A percentile compares a stretch with the other conserved stretches of the same genome.
These are phyloP conservation scores for Carassius carassius DNA, from an alignment of 2,113 vertebrate genomes.

Conservation along the genomic window DNA sequence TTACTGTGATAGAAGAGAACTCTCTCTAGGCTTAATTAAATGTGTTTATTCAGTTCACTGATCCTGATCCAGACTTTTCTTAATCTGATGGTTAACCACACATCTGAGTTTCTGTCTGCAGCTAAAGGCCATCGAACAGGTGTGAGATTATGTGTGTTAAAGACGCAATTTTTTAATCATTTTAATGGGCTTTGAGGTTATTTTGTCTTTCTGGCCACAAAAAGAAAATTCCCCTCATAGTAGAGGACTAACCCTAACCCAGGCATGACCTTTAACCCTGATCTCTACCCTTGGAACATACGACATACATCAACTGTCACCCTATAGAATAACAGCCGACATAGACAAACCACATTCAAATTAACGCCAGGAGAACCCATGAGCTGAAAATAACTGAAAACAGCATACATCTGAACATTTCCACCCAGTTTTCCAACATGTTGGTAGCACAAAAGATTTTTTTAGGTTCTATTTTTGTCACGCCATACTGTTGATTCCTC, in stretches of 20 bases:
- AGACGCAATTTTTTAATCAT: not conserved
- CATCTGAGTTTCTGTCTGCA: not conserved
- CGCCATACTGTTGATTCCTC: not conserved
- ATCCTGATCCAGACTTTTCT: not conserved
- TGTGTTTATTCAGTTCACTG: constrained; percentile 20
- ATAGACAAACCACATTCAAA: not conserved
- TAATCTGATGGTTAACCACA: constrained; percentile 15
- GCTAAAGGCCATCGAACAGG: not conserved
- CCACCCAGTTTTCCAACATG: not conserved
- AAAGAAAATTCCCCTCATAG: constrained; percentile 25
- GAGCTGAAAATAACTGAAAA: not conserved
- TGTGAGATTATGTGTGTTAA: not conserved
- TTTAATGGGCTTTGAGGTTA: constrained; percentile 2
- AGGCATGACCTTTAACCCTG: constrained; percentile 33
- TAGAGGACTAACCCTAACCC: constrained; percentile 13
- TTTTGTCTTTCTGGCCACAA: constrained; percentile 19
- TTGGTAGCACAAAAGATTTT: not conserved
- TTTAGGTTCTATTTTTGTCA: constrained; percentile 6
- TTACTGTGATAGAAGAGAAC: constrained; percentile 12
- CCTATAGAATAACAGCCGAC: constrained; percentile 22
- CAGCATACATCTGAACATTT: not conserved
- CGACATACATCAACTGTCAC: constrained; percentile 20
- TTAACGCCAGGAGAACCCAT: not conserved
- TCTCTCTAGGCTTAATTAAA: not conserved
- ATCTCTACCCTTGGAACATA: constrained; percentile 28